These are phyloP conservation scores for Ennomos quercinarius DNA, from an alignment of 2,888 invertebrate genomes.

Conservation along the genomic window DNA sequence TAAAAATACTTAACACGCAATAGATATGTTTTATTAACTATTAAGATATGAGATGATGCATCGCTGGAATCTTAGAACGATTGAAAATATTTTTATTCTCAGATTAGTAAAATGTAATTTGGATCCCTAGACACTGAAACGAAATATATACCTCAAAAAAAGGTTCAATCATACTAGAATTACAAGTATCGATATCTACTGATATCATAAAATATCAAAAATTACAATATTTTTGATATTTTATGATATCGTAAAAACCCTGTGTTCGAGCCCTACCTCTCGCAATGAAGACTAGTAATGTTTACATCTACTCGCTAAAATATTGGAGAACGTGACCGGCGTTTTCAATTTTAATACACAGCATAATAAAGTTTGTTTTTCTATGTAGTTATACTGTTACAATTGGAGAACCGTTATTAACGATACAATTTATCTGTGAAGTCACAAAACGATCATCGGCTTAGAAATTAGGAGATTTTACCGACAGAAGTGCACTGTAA, in stretches of 20 bases:
- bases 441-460: neutral
- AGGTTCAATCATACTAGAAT: neutral
- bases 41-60: too few species aligned
- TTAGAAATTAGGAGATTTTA: neutral
- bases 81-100: too few species aligned
- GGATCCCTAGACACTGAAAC: too few species aligned
- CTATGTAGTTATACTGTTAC: slow-evolving; percentile 1
- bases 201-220: too few species aligned
- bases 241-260: neutral
- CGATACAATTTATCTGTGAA: slow-evolving; percentile 10
- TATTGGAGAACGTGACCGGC: slow-evolving; percentile 57
- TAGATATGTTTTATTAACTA: slow-evolving; percentile 21
- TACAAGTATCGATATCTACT: slow-evolving; percentile 1
- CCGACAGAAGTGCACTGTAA: too few species aligned
- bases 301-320: slow-evolving; percentile 59
- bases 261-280: slow-evolving; percentile 15
- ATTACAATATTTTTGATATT: too few species aligned
- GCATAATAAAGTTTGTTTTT: slow-evolving; percentile 23
- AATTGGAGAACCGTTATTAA: slow-evolving; percentile 7
- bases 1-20: too few species aligned
- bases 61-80: neutral
- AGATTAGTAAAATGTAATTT: too few species aligned
- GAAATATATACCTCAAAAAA: too few species aligned
- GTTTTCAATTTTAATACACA: slow-evolving; percentile 46
- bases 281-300: slow-evolving; percentile 56